Evolutionary conservation across 1,140 invertebrate species (phyloP).

Genomic region (Heliconius hermathena): DNA sequence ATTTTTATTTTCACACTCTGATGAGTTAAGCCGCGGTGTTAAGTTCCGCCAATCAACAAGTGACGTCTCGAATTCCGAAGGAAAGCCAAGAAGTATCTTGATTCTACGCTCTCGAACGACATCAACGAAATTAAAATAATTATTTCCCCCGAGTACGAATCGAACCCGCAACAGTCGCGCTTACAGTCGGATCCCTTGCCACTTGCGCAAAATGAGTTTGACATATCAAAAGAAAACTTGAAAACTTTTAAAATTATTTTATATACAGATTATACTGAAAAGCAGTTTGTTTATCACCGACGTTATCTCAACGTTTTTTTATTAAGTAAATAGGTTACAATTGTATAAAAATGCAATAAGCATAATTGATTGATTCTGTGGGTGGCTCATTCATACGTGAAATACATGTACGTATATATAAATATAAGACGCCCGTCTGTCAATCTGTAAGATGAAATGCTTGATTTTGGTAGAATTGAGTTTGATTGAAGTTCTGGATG

Average conservation of each 20-base stretch:
- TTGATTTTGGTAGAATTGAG: too few relatives aligned
- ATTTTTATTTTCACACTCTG: too few relatives aligned
- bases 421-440: background rate
- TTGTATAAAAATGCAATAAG: conserved; percentile 13
- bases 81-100: too few relatives aligned
- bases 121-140: too few relatives aligned
- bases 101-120: too few relatives aligned
- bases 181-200: background rate
- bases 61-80: too few relatives aligned
- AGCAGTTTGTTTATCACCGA: background rate
- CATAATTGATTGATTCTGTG: conserved; percentile 13
- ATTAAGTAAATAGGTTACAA: conserved; percentile 14
- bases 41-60: too few relatives aligned
- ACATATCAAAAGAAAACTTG: background rate
- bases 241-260: background rate
- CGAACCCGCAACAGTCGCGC: too few relatives aligned
- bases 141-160: too few relatives aligned
- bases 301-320: background rate
- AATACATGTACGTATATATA: background rate
- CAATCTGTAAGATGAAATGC: too few relatives aligned
- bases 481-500: too few relatives aligned
- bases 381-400: background rate
- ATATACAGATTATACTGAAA: background rate
- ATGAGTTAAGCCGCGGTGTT: too few relatives aligned
- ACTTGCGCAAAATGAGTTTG: background rate